Evolutionary conservation across 2,888 invertebrate genomes (phyloP).

Genomic region (Harpalus rufipes): DNA sequence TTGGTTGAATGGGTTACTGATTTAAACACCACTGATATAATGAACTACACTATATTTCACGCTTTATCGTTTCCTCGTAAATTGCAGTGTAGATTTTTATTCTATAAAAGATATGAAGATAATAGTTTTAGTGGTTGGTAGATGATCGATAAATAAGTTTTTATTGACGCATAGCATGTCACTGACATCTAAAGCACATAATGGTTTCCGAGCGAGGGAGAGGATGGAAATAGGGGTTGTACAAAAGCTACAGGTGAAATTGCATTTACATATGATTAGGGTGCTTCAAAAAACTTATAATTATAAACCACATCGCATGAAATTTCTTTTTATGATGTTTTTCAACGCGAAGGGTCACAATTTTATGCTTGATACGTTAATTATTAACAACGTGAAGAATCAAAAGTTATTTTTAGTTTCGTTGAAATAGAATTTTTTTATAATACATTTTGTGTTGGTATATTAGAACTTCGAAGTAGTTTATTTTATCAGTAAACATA

Average conservation of each 20-base stretch:
- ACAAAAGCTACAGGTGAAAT: slow-evolving; percentile 35
- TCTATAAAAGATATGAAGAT: not conserved
- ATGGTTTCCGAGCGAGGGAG: slow-evolving; percentile 22
- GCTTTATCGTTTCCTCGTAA: not conserved
- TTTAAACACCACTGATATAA: not conserved
- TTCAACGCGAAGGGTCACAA: not conserved
- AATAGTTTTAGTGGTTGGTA: not conserved
- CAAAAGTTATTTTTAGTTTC: too few relatives aligned
- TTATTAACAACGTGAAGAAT: too few relatives aligned
- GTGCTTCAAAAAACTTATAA: slow-evolving; percentile 15
- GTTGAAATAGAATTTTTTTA: too few relatives aligned
- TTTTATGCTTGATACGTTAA: too few relatives aligned
- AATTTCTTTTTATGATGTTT: not conserved
- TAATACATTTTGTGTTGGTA: too few relatives aligned
- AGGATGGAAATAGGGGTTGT: not conserved
- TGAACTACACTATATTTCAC: not conserved
- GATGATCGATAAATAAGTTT: slow-evolving; percentile 22
- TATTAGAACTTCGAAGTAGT: too few relatives aligned
- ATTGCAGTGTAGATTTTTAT: not conserved
- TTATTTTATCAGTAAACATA: too few relatives aligned
- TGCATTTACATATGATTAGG: slow-evolving; percentile 24
- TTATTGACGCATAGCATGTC: slow-evolving; percentile 45
- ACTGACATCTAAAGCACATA: slow-evolving; percentile 33
- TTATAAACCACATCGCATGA: slow-evolving; percentile 12
- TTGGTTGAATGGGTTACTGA: not conserved